Conservation (phyloP, 92 coral and sea anemone genomes). For the Phymanthus crucifer region DNA sequence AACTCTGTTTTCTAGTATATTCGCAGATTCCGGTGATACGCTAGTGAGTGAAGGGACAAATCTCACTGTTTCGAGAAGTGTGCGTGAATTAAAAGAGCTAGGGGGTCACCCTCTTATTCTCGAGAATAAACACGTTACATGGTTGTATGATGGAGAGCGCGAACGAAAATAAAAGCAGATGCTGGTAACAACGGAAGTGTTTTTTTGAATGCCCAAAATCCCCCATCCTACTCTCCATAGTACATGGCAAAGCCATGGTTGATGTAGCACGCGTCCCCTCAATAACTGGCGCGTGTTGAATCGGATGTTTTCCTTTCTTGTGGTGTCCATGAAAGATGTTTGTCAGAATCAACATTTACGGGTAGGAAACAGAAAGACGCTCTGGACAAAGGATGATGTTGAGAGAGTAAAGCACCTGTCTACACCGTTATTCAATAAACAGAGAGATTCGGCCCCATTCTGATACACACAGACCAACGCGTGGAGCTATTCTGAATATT, state of each 20-base stretch:
- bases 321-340: background rate
- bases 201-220: background rate
- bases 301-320: background rate
- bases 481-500: background rate
- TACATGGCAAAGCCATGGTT: background rate
- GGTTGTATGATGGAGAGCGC: no score
- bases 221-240: no score
- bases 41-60: no score
- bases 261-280: background rate
- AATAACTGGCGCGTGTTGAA: slow-evolving; percentile 2
- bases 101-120: no score
- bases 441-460: background rate
- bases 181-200: background rate
- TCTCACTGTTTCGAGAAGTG: no score
- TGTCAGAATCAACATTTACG: background rate
- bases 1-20: no score
- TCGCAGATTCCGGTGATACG: no score
- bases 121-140: no score
- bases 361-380: background rate
- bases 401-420: slow-evolving; percentile 1
- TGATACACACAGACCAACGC: background rate
- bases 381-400: background rate
- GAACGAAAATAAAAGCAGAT: background rate
- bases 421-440: slow-evolving; percentile 2
- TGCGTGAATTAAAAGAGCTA: no score